These are phyloP conservation scores for Epiblema foenella DNA, from an alignment of 2,888 invertebrate species.

Conservation along the genomic window DNA sequence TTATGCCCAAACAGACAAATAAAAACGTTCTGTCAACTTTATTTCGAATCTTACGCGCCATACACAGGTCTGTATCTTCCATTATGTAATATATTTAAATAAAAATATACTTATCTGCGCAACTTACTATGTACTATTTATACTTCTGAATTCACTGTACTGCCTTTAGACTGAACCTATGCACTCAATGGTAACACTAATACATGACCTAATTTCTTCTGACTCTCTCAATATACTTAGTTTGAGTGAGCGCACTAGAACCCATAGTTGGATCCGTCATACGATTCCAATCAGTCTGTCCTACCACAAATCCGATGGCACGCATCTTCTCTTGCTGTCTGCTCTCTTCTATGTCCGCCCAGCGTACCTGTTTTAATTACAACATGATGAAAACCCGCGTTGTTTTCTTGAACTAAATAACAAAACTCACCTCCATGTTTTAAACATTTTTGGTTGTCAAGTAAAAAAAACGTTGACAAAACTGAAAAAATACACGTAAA, in stretches of 20 bases:
- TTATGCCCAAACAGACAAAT: neutral
- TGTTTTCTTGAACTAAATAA: slow-evolving; percentile 45
- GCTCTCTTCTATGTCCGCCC: slow-evolving; percentile 98
- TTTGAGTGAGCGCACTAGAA: slow-evolving; percentile 94
- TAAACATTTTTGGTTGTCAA: slow-evolving; percentile 33
- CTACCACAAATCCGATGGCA: slow-evolving; percentile 98
- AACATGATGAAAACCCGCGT: slow-evolving; percentile 69
- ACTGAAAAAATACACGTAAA: slow-evolving; percentile 23
- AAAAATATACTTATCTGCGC: too few species aligned
- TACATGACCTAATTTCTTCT: slow-evolving; percentile 56
- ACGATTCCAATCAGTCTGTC: slow-evolving; percentile 97
- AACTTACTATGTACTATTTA: neutral
- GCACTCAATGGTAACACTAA: slow-evolving; percentile 21
- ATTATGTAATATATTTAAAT: neutral
- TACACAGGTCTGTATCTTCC: neutral
- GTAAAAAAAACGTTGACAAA: slow-evolving; percentile 22
- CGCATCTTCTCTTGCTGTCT: slow-evolving; percentile 96
- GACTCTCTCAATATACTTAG: slow-evolving; percentile 93
- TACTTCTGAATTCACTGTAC: neutral
- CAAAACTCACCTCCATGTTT: slow-evolving; percentile 56
- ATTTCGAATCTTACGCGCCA: neutral
- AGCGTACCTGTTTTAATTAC: slow-evolving; percentile 92
- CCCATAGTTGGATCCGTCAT: slow-evolving; percentile 97
- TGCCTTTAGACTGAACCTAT: neutral
- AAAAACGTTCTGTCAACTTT: neutral